Evolutionary conservation across 2,797 vertebrate species (phyloP).

Genomic region (Tarsius wallacei): DNA sequence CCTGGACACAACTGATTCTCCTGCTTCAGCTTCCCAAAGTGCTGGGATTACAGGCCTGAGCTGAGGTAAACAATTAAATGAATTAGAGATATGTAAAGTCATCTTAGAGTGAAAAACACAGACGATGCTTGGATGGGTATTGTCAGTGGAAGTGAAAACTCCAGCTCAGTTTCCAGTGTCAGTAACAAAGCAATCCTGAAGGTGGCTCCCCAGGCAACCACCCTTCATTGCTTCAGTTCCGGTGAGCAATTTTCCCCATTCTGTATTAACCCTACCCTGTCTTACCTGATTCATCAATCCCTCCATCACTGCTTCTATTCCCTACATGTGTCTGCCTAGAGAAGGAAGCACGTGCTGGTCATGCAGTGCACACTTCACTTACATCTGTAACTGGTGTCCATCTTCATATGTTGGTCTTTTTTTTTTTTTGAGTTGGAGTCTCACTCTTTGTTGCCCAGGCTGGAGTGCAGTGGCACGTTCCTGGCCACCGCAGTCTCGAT

Average conservation of each 20-base stretch:
- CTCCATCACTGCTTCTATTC: not conserved
- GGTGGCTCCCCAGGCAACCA: not conserved
- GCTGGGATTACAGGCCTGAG: not conserved
- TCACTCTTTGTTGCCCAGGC: no score
- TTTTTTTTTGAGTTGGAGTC: no score
- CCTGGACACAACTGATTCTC: not conserved
- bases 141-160: not conserved
- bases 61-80: constrained; percentile 21
- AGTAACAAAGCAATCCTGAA: not conserved
- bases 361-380: not conserved
- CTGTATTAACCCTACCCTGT: not conserved
- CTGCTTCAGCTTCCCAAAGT: not conserved
- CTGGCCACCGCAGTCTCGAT: no score
- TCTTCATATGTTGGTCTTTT: not conserved
- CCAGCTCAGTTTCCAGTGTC: not conserved
- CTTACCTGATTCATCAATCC: not conserved
- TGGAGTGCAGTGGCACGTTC: no score
- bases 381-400: not conserved
- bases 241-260: not conserved
- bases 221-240: not conserved
- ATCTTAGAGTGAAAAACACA: not conserved
- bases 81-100: not conserved
- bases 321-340: not conserved
- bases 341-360: not conserved
- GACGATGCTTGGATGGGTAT: not conserved